Base-by-base conservation (phyloP, 2,113 vertebrate genomes). In the Salvelinus sp. region DNA sequence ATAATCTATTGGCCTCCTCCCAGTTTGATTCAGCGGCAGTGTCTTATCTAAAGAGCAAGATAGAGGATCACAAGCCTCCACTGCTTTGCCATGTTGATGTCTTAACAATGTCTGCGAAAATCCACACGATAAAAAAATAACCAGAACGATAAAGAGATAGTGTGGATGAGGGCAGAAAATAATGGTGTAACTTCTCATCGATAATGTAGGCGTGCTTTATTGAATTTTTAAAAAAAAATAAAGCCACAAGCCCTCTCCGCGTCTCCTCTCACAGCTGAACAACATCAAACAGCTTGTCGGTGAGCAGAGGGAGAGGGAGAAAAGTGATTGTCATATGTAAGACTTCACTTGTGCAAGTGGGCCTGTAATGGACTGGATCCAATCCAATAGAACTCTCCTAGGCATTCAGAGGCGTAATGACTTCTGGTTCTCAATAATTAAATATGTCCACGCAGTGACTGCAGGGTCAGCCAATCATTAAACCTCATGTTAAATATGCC, bases 351-450 rank as follows among this genome's bases (percentile, higher is more conserved):
- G 83, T 88, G 82, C 76, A 73, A 28, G 79, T 75, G 72, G 79
- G 79, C 81, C 84, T 86, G 87, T 92, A 93, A 93, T 91, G 84
- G 89, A 91, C 90, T 90, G 87, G 90, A 93, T 92, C 81, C 88
- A 88, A 94, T 94, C 93, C 93, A 93, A 94, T 94, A 92, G 88
- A 86, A 84, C 82, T 85, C 85, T 91, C 89, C 88, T 84, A 62
- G 91, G 91, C 92, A 91, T 91, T 93, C 87, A 87, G 87, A 87
- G 90, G 90, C 89, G 82, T 92, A 93, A 94, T 93, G 92, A 91
- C 92, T 92, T 93, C n/a, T 93, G 90, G 90, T 93, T 91, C 91
- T 92, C 91, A 92, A 91, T 93, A 92, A 94, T 94, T 93, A 93
- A 92, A 93, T 93, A 94, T 92, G 93, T 93, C 92, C 93, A 89